Base-by-base conservation (phyloP, 1,140 invertebrate genomes). In the Drosophila pectinifera region DNA sequence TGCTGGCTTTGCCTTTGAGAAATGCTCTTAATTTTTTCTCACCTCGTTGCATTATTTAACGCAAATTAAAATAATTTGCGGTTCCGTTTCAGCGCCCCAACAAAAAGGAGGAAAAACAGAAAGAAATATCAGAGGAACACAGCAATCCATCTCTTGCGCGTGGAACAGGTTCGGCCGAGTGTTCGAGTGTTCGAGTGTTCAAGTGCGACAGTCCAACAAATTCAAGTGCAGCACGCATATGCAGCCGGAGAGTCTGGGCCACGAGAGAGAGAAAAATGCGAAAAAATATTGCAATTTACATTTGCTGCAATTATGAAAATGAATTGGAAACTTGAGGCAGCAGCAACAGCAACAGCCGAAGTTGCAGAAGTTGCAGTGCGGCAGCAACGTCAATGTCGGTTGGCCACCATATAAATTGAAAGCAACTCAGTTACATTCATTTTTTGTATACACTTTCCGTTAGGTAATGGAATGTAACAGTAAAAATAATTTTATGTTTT, bases 31-130 rank as follows among this genome's bases (percentile, higher is more conserved):
- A 89, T 89, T 89, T 89, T 89, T 89, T 89, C 85, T 89, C 84
- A 89, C 84, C 84, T 89, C 84, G 84, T 89, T 89, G 84, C 85
- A 84, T 89, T 89, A 89, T 90, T 89, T 89, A 89, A 89, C 84
- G 84, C 84, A 89, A 89, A 89, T 89, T 89, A 89, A 89, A 89
- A 90, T 89, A 89, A 89, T 89, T 89, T 89, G 84, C 80, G 85
- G 84, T 89, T 89, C 84, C 84, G 84, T 89, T 89, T 84, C 85
- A 89, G 77, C 73, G 74, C 69, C 64, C 78, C 73, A 70, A 34
- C 56, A 49, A 38, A 64, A 63, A 38, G 51, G 39, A 41, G 49
- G 49, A 46, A 42, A 46, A 26, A 49, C 10, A 16, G n/a, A 45
- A 63, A 36, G 49, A 53, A 53, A 53, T 53, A 53, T 53, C 73